Evolutionary conservation across 1,140 invertebrate species (phyloP).

Genomic region (Hylaeus anthracinus): DNA sequence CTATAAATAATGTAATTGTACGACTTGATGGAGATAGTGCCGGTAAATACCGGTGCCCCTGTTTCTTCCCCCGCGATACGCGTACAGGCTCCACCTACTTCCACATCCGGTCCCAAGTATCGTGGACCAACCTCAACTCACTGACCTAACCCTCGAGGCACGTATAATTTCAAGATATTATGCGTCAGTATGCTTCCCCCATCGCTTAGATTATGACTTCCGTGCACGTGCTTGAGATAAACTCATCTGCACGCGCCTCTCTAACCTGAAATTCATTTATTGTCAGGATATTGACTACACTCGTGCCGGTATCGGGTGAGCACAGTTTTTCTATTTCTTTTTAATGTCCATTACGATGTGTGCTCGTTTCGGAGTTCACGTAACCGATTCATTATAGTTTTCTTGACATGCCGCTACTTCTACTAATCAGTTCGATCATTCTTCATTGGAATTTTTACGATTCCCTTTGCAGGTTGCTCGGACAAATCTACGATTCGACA

Average conservation of each 20-base stretch:
- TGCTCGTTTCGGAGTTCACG: neutral
- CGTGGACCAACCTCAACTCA: constrained; percentile 32
- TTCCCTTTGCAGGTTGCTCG: no score
- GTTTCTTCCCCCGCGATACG: neutral
- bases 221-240: constrained; percentile 47
- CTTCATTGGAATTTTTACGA: no score
- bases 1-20: constrained; percentile 64
- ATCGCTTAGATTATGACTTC: constrained; percentile 41
- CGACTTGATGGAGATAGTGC: constrained; percentile 54
- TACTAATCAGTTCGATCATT: no score
- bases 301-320: neutral
- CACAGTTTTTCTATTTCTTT: neutral
- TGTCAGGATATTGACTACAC: constrained; percentile 2
- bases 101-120: constrained; percentile 42
- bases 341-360: neutral
- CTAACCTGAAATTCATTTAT: constrained; percentile 15
- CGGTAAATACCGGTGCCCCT: constrained; percentile 51
- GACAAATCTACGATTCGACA: no score
- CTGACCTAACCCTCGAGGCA: constrained; percentile 52
- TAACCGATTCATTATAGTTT: no score
- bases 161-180: constrained; percentile 45
- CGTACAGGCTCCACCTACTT: constrained; percentile 32
- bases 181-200: constrained; percentile 30
- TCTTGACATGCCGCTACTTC: no score
- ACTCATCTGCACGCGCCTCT: constrained; percentile 16